These are phyloP conservation scores for Lacanobia oleracea DNA, from an alignment of 2,888 invertebrate genomes.

Conservation along the genomic window DNA sequence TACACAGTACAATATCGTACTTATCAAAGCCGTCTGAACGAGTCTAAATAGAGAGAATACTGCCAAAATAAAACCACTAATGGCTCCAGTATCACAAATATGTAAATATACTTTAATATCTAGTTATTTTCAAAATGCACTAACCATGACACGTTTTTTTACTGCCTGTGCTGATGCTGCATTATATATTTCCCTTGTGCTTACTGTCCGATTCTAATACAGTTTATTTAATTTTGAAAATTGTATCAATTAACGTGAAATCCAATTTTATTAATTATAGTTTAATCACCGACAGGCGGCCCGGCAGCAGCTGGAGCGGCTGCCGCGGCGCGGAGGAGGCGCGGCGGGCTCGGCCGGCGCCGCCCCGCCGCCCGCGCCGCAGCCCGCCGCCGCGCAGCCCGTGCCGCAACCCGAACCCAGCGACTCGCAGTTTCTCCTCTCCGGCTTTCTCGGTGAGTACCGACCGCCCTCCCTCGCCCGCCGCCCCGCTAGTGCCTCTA, in stretches of 20 bases:
- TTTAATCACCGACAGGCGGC: constrained; percentile 91
- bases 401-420: constrained; percentile 78
- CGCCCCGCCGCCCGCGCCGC: constrained; percentile 87
- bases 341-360: constrained; percentile 87
- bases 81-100: neutral
- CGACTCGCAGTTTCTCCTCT: constrained; percentile 83
- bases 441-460: constrained; percentile 80
- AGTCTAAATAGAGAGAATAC: neutral
- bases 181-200: neutral
- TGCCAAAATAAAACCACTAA: neutral
- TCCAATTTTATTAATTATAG: constrained; percentile 55
- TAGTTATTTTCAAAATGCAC: neutral
- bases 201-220: neutral
- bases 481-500: neutral
- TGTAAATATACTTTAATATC: too few species aligned
- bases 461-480: neutral
- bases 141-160: neutral
- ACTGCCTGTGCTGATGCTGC: neutral
- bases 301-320: constrained; percentile 96
- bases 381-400: constrained; percentile 79
- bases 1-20: neutral
- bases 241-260: constrained; percentile 22
- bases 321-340: constrained; percentile 94
- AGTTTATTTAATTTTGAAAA: neutral
- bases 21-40: neutral